Evolutionary conservation across 2,888 invertebrate genomes (phyloP), one percentile per base, ranked within the genome.

Genomic region (Cheiracanthium punctorium): DNA sequence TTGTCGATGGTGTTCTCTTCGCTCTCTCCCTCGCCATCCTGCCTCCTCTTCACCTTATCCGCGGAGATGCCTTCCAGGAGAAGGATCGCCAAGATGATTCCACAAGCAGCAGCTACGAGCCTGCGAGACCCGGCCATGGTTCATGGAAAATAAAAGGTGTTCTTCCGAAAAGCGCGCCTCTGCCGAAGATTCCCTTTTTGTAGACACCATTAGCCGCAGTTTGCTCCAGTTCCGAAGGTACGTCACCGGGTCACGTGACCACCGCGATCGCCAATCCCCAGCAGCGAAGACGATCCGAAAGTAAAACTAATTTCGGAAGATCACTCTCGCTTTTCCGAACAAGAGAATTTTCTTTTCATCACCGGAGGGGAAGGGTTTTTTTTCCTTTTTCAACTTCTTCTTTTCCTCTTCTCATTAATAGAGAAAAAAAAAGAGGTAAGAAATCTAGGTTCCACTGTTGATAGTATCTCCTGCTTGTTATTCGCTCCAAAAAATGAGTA

Each of bases 181-280:
- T 10, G n/a, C 7, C 0, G 37, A 33, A 69, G 33, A 32, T 33
- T 24, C 30, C 67, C 33, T 33, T 37, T 33, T 17, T 33, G 37
- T 69, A 69, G 33, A 33, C 58, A 0, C 37, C 69, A 69, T 69
- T 69, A n/a, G 10, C n/a, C 0, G 2, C 7, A 8, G 30, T 52
- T 17, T 80, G 84, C 79, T 85, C 84, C 43, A 85, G 79, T 85
- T 85, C 37, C 48, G n/a, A 28, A 20, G 5, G 14, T 12, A 33
- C 74, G 65, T 77, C 65, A 75, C 10, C 5, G 14, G 17, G 32
- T 28, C 84, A 85, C 28, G 69, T 85, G 84, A 70, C n/a, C n/a
- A 10, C 28, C 74, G 7, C 20, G 29, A n/a, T 1, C 28, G 41
- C 84, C 84, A 85, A 69, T 85, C n/a, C 12, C 24, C 29, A 24